Conservation (phyloP, 2,888 invertebrate genomes). For the Lagria hirta region DNA sequence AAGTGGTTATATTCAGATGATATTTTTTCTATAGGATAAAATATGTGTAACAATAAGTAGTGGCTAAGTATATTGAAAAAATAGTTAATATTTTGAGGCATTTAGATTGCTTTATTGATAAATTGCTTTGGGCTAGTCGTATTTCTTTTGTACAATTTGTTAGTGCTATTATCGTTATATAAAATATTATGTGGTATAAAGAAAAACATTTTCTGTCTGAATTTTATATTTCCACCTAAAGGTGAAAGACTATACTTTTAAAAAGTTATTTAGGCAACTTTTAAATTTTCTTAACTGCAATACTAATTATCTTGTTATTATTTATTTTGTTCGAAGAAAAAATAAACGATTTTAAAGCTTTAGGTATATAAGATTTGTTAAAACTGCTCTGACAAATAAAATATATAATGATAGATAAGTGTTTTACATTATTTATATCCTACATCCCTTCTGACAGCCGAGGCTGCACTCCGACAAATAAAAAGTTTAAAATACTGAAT, state of each 20-base stretch:
- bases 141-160: conserved; percentile 31
- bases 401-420: no score
- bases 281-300: conserved; percentile 7
- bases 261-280: conserved; percentile 6
- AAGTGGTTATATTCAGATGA: conserved; percentile 22
- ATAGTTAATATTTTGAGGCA: conserved; percentile 25
- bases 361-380: conserved; percentile 23
- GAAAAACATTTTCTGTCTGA: conserved; percentile 11
- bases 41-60: conserved; percentile 16
- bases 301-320: conserved; percentile 18
- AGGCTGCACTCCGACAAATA: no score
- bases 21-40: conserved; percentile 26
- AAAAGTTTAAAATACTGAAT: no score
- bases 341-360: conserved; percentile 24
- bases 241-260: neutral
- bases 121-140: conserved; percentile 39
- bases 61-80: conserved; percentile 17
- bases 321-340: conserved; percentile 24
- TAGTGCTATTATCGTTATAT: conserved; percentile 20
- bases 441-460: no score
- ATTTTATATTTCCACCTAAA: conserved; percentile 3
- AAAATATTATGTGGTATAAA: conserved; percentile 13
- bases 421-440: no score
- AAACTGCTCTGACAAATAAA: conserved; percentile 22
- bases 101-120: conserved; percentile 33